phyloP scores from a whole-genome alignment of 1,140 invertebrate genomes.

The Argopecten irradians region DNA sequence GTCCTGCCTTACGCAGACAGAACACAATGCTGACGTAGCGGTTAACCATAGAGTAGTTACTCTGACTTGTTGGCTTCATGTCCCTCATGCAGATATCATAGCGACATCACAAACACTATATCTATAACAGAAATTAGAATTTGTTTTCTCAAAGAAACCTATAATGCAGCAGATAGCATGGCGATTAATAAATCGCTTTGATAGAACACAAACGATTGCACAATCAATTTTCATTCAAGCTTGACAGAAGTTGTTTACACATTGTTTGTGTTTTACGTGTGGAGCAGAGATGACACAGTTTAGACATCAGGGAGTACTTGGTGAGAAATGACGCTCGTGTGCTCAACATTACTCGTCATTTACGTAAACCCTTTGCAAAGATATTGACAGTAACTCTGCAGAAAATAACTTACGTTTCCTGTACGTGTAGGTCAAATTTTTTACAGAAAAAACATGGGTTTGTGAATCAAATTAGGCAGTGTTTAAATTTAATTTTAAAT shows the following conservation, averaged over 20 bases:
- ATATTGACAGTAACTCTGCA: neutral
- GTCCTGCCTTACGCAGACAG: neutral
- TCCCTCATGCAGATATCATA: neutral
- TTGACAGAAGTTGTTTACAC: neutral
- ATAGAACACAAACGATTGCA: neutral
- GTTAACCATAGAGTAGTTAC: neutral
- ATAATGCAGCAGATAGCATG: too few species aligned
- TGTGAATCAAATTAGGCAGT: too few species aligned
- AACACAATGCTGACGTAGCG: neutral
- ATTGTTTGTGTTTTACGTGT: neutral
- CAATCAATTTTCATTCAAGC: neutral
- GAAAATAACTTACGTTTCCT: too few species aligned
- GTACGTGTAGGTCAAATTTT: neutral
- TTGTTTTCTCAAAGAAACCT: too few species aligned
- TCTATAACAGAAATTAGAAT: too few species aligned
- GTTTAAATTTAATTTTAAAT: too few species aligned
- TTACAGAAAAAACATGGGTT: neutral
- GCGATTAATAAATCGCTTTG: too few species aligned
- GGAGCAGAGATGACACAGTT: neutral
- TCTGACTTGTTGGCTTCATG: neutral
- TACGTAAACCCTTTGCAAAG: neutral
- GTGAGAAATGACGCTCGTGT: conserved; percentile 5
- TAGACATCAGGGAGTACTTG: neutral
- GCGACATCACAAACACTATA: neutral
- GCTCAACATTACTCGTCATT: neutral